Evolutionary conservation across 2,113 vertebrate genomes (phyloP).

Genomic region (Neodontobutis hainanensis): DNA sequence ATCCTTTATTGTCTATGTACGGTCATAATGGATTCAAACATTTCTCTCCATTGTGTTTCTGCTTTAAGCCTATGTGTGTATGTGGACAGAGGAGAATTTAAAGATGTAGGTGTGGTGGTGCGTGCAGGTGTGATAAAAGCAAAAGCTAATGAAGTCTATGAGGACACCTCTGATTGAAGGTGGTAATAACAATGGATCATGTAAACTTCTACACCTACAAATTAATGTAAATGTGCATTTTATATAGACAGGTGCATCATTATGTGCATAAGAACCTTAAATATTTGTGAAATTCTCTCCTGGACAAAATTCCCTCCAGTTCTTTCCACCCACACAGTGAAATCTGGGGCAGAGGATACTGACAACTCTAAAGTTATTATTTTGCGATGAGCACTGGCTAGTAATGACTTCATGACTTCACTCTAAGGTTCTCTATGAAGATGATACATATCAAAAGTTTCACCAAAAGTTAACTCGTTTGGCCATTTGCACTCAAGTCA

Average conservation of each 20-base stretch:
- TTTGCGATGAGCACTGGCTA: slow-evolving; percentile 58
- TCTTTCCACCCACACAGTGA: slow-evolving; percentile 42
- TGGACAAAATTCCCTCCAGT: slow-evolving; percentile 51
- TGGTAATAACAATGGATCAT: slow-evolving; percentile 23
- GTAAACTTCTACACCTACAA: slow-evolving; percentile 22
- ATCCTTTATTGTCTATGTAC: no score
- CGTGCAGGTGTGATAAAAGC: slow-evolving; percentile 37
- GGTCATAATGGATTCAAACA: no score
- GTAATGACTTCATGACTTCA: slow-evolving; percentile 40
- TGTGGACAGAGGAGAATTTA: no score
- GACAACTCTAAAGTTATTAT: slow-evolving; percentile 53
- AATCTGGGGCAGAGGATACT: slow-evolving; percentile 53
- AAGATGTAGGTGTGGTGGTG: no score
- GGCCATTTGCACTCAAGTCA: slow-evolving; percentile 12
- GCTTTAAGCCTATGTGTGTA: no score
- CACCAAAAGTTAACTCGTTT: slow-evolving; percentile 35
- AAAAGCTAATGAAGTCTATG: slow-evolving; percentile 44
- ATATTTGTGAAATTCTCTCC: slow-evolving; percentile 44
- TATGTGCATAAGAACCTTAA: slow-evolving; percentile 32
- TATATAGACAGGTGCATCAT: slow-evolving; percentile 56
- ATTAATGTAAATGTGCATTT: slow-evolving; percentile 11
- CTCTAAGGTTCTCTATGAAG: slow-evolving; percentile 13
- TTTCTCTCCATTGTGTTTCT: no score
- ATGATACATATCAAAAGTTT: slow-evolving; percentile 41
- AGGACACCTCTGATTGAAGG: slow-evolving; percentile 26